Conservation (phyloP, 2,113 vertebrate genomes). For the Vanacampus margaritifer region DNA sequence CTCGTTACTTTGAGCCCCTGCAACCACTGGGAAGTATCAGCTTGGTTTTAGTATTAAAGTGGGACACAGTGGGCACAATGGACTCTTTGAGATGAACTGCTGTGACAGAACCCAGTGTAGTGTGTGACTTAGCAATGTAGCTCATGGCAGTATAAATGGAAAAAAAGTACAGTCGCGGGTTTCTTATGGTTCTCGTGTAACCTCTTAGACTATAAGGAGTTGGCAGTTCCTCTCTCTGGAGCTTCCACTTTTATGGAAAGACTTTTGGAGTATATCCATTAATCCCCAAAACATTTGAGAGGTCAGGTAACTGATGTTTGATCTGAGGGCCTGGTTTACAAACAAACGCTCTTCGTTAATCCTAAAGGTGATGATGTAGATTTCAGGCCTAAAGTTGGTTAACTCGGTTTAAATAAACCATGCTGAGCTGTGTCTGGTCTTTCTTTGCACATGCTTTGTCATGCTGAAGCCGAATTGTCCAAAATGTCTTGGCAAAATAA, state of each 20-base stretch:
- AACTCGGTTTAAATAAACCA: too few species aligned
- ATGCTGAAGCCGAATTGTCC: too few species aligned
- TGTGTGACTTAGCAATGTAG: conserved; percentile 13
- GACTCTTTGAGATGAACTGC: conserved; percentile 13
- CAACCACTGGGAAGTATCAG: conserved; percentile 20
- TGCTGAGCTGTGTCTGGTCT: too few species aligned
- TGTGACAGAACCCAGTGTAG: conserved; percentile 5
- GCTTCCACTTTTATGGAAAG: background rate
- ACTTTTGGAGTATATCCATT: background rate
- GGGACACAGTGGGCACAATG: conserved; percentile 32
- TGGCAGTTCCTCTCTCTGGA: background rate
- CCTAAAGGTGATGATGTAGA: background rate
- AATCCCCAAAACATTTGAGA: background rate
- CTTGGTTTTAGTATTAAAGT: conserved; percentile 41
- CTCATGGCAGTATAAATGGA: background rate
- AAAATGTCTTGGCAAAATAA: too few species aligned
- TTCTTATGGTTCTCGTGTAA: background rate
- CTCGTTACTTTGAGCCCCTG: conserved; percentile 23
- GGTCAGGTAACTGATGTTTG: background rate
- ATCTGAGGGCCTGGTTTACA: background rate
- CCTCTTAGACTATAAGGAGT: background rate
- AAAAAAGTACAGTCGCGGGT: background rate
- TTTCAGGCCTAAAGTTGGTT: too few species aligned
- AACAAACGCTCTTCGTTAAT: background rate
- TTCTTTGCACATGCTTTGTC: too few species aligned